phyloP scores from a whole-genome alignment of 2,113 vertebrate genomes.

The Hassar affinis region DNA sequence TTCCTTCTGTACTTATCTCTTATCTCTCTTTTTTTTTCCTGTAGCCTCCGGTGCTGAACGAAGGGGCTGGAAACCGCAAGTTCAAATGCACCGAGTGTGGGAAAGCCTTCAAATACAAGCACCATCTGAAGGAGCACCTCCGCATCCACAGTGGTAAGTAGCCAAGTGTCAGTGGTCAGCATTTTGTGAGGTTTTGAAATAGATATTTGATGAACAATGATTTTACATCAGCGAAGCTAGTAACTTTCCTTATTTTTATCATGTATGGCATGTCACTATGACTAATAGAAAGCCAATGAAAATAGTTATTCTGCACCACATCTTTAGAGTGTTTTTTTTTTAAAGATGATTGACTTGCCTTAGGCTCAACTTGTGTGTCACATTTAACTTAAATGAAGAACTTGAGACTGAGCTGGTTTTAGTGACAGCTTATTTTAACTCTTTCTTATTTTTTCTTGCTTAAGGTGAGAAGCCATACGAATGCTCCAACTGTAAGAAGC shows the following conservation, averaged over 20 bases:
- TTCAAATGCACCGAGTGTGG: slow-evolving; percentile 98
- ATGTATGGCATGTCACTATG: neutral
- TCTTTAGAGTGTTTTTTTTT: too few relatives aligned
- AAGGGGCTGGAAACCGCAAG: slow-evolving; percentile 93
- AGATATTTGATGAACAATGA: slow-evolving; percentile 9
- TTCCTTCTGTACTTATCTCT: slow-evolving; percentile 4
- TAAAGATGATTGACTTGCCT: neutral
- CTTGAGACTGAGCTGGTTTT: neutral
- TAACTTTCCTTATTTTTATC: neutral
- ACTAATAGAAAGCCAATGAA: slow-evolving; percentile 3
- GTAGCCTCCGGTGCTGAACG: slow-evolving; percentile 85
- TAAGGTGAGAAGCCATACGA: slow-evolving; percentile 98
- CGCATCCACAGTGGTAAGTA: slow-evolving; percentile 97
- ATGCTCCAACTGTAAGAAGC: slow-evolving; percentile 98
- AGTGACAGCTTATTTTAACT: slow-evolving; percentile 15
- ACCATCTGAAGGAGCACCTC: slow-evolving; percentile 98
- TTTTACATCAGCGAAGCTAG: neutral
- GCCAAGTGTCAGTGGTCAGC: slow-evolving; percentile 50
- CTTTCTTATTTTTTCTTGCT: slow-evolving; percentile 46
- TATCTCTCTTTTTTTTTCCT: slow-evolving; percentile 55
- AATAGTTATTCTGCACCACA: neutral
- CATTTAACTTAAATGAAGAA: neutral
- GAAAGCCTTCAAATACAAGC: slow-evolving; percentile 98
- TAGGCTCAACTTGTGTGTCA: slow-evolving; percentile 24
- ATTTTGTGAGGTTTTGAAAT: slow-evolving; percentile 48